phyloP scores from a whole-genome alignment of 2,113 vertebrate species.

The Zingel zingel region DNA sequence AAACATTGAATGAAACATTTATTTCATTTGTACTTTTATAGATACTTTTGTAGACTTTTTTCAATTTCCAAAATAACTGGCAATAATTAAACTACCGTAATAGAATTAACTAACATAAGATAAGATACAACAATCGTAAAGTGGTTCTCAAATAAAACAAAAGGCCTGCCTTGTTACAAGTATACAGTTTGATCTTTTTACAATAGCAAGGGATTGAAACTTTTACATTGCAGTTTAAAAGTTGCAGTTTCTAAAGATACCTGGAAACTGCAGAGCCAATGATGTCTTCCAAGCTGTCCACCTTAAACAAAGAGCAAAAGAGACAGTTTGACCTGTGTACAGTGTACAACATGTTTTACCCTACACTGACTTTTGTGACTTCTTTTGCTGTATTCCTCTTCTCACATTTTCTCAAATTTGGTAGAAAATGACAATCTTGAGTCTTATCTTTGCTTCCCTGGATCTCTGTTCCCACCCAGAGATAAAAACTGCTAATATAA shows the following conservation, averaged over 20 bases:
- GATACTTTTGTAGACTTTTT: background rate
- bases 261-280: slow-evolving; percentile 15
- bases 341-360: background rate
- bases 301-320: slow-evolving; percentile 36
- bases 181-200: background rate
- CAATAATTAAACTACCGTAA: background rate
- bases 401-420: background rate
- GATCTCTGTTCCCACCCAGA: background rate
- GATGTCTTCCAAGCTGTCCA: slow-evolving; percentile 39
- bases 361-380: background rate
- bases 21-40: background rate
- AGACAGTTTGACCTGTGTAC: background rate
- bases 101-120: background rate
- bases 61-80: background rate
- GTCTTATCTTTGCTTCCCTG: background rate
- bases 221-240: background rate
- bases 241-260: background rate
- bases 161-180: background rate
- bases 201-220: background rate
- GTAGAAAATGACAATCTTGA: background rate
- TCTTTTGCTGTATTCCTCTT: background rate
- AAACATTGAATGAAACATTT: background rate
- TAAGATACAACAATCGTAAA: background rate
- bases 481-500: background rate
- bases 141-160: background rate